Base-by-base conservation (phyloP, 2,797 vertebrate genomes). In the Diplodus sargus region DNA sequence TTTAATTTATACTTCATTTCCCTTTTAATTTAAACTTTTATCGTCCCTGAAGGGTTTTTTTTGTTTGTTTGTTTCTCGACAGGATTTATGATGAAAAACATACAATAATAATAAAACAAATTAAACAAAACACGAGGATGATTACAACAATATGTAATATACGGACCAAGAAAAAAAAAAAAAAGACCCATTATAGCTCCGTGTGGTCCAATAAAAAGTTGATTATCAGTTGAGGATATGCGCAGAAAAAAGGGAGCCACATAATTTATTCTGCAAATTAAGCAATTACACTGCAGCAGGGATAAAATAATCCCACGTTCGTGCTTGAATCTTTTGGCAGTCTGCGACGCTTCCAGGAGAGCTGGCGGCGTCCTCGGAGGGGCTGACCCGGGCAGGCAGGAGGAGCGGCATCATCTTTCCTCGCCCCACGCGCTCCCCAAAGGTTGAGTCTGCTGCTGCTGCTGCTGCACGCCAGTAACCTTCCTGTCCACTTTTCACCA, bases 21-120 rank as follows among this genome's bases (percentile, higher is more conserved):
- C 75, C 61, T 75, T 85, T 84, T 85, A 84, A 87, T 80, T 84
- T 70, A 25, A 81, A 51, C 16, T 48, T 74, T 69, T 64, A 80
- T 82, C 17, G 48, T 70, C 69, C 76, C 86, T 28, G 48, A 63
- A 52, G 72, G 75, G 22, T 18, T 62, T 74, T 53, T 51, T 7
- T 74, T 13, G 20, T 18, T 53, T 53, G n/a, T 76, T 71, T 70
- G 34, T 30, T 66, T 82, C 20, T 22, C 3, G 28, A 42, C n/a
- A 23, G 68, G 70, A 78, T 71, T 83, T 63, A 76, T 23, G 43
- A 82, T 68, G 48, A 85, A 85, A 86, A 83, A 79, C 42, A 82
- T 18, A 17, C 10, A 72, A 70, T 34, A 34, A 34, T 54, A 76
- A 75, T 69, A 84, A 80, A 85, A 77, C 16, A 18, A 64, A 83